Base-by-base conservation (phyloP, 2,888 invertebrate species). In the Alentia gelatinosa region DNA sequence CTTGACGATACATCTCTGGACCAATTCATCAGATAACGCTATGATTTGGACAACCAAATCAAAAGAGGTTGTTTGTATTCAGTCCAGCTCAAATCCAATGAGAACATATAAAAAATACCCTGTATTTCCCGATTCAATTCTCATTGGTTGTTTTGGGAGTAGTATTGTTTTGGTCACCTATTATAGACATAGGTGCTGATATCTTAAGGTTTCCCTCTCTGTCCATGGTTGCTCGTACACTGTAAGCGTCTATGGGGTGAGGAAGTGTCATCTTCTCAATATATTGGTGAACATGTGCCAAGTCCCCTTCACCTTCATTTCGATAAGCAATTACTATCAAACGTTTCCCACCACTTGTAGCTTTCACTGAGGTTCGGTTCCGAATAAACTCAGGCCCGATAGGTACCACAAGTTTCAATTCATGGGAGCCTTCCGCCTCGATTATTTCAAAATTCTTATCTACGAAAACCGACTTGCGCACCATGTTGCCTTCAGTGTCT, bases 221-320 rank as follows among this genome's bases (percentile, higher is more conserved):
- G 79, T 90, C 90, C 90, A 90, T 90, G 26, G 90, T 90, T 4
- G 90, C 90, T n/a, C 75, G 50, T 19, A 90, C 90, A 23, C 90
- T 74, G 35, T 90, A 90, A 19, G 90, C 90, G 35, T 90, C 79
- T 9, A 90, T 90, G 15, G 90, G 74, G 56, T 90, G 90, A 19
- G 90, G 90, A 19, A 90, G 83, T 19, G 47, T 35, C 50, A 90
- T 68, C 40, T 79, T 90, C 37, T 90, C 90, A 30, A 90, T 90
- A 23, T 90, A 90, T 30, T 83, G 90, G 50, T 90, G 90, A 5
- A 90, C 42, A 47, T 79, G 74, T 3, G 33, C 90, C 50, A 47
- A 19, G 35, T 79, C 90, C 1, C 35, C 90, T 9, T 75, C 47
- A 0, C 42, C 42, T 30, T 90, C 79, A 3, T 75, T 26, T 15